phyloP scores from a whole-genome alignment of 2,888 invertebrate genomes.

The Vanessa cardui region DNA sequence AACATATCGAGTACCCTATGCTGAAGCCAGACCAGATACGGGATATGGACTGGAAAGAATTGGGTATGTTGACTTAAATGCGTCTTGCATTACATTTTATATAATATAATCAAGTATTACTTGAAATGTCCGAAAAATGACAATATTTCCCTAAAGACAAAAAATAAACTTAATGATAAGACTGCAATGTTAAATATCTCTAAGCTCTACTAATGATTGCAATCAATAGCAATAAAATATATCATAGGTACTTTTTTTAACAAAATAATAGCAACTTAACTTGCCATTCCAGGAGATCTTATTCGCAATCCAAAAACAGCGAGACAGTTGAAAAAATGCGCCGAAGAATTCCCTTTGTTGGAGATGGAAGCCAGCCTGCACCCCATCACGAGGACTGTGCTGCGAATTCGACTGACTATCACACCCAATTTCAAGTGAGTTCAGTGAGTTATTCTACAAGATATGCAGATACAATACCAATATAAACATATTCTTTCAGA shows the following conservation, averaged over 20 bases:
- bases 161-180: no score
- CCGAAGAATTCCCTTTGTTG: conserved; percentile 92
- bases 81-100: background rate
- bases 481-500: no score
- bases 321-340: conserved; percentile 89
- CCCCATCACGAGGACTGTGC: conserved; percentile 96
- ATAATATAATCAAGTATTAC: no score
- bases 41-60: conserved; percentile 94
- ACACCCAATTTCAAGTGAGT: conserved; percentile 85
- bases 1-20: conserved; percentile 90
- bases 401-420: conserved; percentile 91
- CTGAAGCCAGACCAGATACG: conserved; percentile 89
- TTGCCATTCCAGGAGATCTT: conserved; percentile 80
- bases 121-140: background rate
- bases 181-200: no score
- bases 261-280: background rate
- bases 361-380: conserved; percentile 93
- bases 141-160: background rate
- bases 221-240: no score
- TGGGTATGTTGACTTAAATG: conserved; percentile 84
- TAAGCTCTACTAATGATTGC: no score
- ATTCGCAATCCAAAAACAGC: conserved; percentile 91
- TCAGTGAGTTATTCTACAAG: background rate
- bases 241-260: no score
- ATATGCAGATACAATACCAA: no score